Evolutionary conservation across 1,140 invertebrate genomes (phyloP).

Genomic region (Aphaenogaster rudis): DNA sequence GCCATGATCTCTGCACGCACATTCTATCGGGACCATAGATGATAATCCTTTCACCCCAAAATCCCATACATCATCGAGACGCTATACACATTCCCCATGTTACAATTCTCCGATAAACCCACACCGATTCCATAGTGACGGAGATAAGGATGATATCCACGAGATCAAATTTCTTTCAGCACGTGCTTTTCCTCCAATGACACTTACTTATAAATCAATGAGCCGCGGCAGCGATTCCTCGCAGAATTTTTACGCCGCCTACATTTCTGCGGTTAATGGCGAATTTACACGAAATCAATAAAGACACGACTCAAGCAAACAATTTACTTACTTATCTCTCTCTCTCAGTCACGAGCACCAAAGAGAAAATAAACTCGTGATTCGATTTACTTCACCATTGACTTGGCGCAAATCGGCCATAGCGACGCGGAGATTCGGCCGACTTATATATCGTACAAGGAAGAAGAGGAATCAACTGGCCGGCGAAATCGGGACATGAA

Average conservation of each 20-base stretch:
- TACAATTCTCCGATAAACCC: conserved; percentile 43
- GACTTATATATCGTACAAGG: neutral
- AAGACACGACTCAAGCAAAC: neutral
- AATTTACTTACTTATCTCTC: neutral
- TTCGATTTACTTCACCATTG: neutral
- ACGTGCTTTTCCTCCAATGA: conserved; percentile 14
- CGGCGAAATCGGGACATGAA: neutral
- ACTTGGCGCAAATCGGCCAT: conserved; percentile 3
- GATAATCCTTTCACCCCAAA: conserved; percentile 35
- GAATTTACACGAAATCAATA: conserved; percentile 25
- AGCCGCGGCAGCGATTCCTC: neutral
- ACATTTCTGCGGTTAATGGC: conserved; percentile 4
- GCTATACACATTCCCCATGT: conserved; percentile 19
- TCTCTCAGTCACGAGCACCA: neutral
- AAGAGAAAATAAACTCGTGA: conserved; percentile 9
- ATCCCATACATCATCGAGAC: conserved; percentile 43
- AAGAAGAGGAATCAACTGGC: neutral
- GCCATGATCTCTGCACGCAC: neutral
- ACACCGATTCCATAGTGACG: neutral
- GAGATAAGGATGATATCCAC: conserved; percentile 49
- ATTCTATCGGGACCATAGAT: conserved; percentile 26
- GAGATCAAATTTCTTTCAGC: conserved; percentile 56
- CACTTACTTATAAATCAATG: conserved; percentile 49
- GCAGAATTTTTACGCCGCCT: neutral
- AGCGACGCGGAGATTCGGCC: neutral